Evolutionary conservation across 1,140 invertebrate genomes (phyloP).

Genomic region (Scaptodrosophila lebanonensis): DNA sequence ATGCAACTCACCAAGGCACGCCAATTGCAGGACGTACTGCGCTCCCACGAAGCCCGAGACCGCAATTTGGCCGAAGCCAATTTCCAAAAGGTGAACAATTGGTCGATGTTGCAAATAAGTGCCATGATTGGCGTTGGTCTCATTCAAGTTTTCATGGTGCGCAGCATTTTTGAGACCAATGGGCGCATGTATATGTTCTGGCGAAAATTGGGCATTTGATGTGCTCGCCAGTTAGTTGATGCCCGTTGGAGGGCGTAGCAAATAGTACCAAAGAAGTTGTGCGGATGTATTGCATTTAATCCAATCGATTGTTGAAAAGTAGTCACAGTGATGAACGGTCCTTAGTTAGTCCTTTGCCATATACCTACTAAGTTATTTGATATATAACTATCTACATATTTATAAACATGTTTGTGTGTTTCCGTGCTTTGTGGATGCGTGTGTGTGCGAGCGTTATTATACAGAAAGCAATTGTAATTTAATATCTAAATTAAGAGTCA

Average conservation of each 20-base stretch:
- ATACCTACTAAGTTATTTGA: too few relatives aligned
- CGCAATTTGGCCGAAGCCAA: slow-evolving; percentile 88
- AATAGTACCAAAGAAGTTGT: too few relatives aligned
- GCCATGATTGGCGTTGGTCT: slow-evolving; percentile 85
- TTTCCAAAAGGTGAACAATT: slow-evolving; percentile 84
- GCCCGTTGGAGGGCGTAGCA: slow-evolving; percentile 36
- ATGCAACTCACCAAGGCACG: slow-evolving; percentile 81
- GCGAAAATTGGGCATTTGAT: slow-evolving; percentile 77
- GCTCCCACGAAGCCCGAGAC: slow-evolving; percentile 86
- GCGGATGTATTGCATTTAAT: too few relatives aligned
- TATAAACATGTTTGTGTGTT: slow-evolving; percentile 16
- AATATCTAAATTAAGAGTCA: too few relatives aligned
- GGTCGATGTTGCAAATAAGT: slow-evolving; percentile 84
- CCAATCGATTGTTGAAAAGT: slow-evolving; percentile 27
- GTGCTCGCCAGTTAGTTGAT: not conserved
- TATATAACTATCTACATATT: not conserved
- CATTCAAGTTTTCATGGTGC: slow-evolving; percentile 83
- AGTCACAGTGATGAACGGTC: too few relatives aligned
- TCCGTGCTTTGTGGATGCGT: not conserved
- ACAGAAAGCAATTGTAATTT: slow-evolving; percentile 24
- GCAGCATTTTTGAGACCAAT: slow-evolving; percentile 83
- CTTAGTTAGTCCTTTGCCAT: slow-evolving; percentile 17
- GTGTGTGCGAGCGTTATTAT: slow-evolving; percentile 23
- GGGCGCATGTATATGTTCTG: slow-evolving; percentile 79
- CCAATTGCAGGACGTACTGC: slow-evolving; percentile 84